Base-by-base conservation (phyloP, 2,888 invertebrate genomes). In the Tanypteryx hageni region DNA sequence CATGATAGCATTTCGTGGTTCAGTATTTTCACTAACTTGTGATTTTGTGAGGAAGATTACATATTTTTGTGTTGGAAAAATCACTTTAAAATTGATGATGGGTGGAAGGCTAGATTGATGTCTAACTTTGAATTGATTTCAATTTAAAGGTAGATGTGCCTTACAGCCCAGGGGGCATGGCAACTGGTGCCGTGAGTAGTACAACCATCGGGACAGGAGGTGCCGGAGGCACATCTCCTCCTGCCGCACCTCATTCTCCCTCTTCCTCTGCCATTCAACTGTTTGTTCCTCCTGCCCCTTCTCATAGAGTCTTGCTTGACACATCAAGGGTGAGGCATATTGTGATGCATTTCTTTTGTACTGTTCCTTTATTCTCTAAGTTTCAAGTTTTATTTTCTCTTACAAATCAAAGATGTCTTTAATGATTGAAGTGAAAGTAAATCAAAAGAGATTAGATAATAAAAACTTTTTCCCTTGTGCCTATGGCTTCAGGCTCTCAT, bases 151-250 rank as follows among this genome's bases (percentile, higher is more conserved):
- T 76, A 27, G 76, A 64, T n/a, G 76, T 92, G 86, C 86, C 92
- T 27, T 92, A 92, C 92, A 85, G 85, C 57, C 85, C 92, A 68
- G 76, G 86, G 16, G 92, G 92, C 44, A 76, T 92, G 18, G 86
- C 84, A 64, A 44, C 92, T 22, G 58, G 86, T 5, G 57, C 94
- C 14, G 95, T 95, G 1, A 95, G 95, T 93, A 95, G 95, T 93
- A 95, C 95, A 76, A 95, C 95, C 18, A 94, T 94, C 59, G 93
- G 93, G 22, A 92, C 93, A 58, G 94, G 94, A 76, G 92, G 94
- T 13, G 94, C 94, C 9, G 94, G 94, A 9, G 93, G 94, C 92
- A 93, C 94, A 56, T 93, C 93, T 92, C 94, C 94, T 56, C 92
- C 94, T 81, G 92, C 94, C 82, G 93, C 94, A 16, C 91, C 94